phyloP scores from a whole-genome alignment of 1,140 invertebrate genomes.

The Lordiphosa collinella region DNA sequence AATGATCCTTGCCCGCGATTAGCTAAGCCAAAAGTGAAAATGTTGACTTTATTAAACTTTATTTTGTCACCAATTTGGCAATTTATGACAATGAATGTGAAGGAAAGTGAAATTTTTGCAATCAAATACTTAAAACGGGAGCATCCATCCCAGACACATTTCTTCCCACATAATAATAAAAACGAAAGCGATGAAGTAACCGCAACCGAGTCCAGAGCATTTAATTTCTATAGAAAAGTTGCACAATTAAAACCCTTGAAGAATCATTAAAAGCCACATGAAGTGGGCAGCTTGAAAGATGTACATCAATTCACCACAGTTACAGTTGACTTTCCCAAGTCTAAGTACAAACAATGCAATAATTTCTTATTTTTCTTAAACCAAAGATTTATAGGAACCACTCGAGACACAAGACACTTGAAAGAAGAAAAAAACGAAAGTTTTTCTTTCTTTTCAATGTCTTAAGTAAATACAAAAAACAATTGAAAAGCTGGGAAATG shows the following conservation, averaged over 20 bases:
- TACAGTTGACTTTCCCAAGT: constrained; percentile 66
- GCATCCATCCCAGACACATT: constrained; percentile 12
- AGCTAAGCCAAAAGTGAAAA: constrained; percentile 27
- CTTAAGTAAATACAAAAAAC: constrained; percentile 22
- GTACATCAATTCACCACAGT: constrained; percentile 22
- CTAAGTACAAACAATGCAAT: constrained; percentile 28
- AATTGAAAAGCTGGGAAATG: constrained; percentile 62
- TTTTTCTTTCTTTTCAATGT: constrained; percentile 35
- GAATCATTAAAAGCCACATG: constrained; percentile 59
- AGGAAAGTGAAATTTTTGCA: constrained; percentile 33
- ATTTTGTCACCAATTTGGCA: constrained; percentile 19
- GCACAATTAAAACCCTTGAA: constrained; percentile 70
- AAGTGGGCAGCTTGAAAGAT: constrained; percentile 51
- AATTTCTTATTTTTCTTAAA: constrained; percentile 43
- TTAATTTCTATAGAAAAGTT: constrained; percentile 74
- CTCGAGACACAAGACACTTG: constrained; percentile 50
- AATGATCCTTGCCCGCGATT: constrained; percentile 26
- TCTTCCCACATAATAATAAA: constrained; percentile 51
- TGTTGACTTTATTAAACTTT: background rate
- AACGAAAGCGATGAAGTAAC: constrained; percentile 77
- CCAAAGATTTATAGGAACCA: constrained; percentile 72
- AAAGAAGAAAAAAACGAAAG: constrained; percentile 67
- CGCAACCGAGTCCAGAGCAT: constrained; percentile 21
- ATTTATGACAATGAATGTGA: constrained; percentile 29
- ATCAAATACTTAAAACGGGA: constrained; percentile 6